Evolutionary conservation across 2,888 invertebrate species (phyloP).

Genomic region (Dasypolia templi): DNA sequence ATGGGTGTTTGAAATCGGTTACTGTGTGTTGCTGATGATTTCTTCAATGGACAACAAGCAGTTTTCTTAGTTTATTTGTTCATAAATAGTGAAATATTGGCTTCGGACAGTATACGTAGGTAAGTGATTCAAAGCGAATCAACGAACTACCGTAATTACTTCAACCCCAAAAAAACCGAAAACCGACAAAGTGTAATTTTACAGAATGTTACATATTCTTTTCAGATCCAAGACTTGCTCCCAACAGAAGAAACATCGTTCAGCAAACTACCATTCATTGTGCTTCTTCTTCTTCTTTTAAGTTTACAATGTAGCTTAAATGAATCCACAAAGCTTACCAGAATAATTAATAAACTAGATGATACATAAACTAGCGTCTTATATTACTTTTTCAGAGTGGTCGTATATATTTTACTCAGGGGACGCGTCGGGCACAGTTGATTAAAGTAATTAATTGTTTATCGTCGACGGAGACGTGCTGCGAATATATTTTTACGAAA

Average conservation of each 20-base stretch:
- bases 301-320: not conserved
- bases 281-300: not conserved
- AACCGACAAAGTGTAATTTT: not conserved
- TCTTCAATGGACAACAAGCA: not conserved
- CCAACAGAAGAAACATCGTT: not conserved
- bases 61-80: not conserved
- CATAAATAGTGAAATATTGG: not conserved
- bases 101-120: not conserved
- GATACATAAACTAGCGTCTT: slow-evolving; percentile 57
- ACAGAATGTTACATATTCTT: not conserved
- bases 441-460: slow-evolving; percentile 84
- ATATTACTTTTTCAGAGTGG: slow-evolving; percentile 53
- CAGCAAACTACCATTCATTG: not conserved
- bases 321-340: not conserved
- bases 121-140: too few species aligned
- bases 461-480: slow-evolving; percentile 74
- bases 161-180: not conserved
- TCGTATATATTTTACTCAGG: slow-evolving; percentile 63
- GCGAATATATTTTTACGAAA: slow-evolving; percentile 68
- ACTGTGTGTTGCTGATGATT: slow-evolving; percentile 1
- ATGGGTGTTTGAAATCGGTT: not conserved
- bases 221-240: not conserved
- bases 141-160: not conserved
- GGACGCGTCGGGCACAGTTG: slow-evolving; percentile 69
- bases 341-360: slow-evolving; percentile 28